These are phyloP conservation scores for Spisula solida DNA, from an alignment of 2,888 invertebrate genomes.

Conservation along the genomic window DNA sequence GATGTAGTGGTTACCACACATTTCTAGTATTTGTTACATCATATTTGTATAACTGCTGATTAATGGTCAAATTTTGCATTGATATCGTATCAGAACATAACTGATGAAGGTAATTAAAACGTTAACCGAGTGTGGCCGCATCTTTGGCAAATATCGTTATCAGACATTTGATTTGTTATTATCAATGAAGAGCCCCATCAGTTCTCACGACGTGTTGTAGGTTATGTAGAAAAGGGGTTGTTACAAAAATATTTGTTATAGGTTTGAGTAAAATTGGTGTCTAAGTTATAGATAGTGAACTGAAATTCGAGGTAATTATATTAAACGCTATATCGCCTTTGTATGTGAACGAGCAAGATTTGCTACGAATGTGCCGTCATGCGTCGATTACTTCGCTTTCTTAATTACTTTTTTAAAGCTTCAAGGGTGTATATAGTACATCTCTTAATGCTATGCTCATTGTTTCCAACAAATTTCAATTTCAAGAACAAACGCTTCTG, in stretches of 20 bases:
- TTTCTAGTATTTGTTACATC: neutral
- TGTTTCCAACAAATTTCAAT: neutral
- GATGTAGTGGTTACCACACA: neutral
- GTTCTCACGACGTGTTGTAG: neutral
- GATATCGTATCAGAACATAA: neutral
- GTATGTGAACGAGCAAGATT: no score
- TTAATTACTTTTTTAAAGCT: no score
- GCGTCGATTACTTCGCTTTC: no score
- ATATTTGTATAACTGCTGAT: neutral
- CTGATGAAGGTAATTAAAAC: neutral
- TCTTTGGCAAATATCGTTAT: neutral
- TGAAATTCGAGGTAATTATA: neutral
- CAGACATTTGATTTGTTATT: neutral
- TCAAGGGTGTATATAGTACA: no score
- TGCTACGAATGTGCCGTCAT: no score
- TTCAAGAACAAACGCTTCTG: neutral
- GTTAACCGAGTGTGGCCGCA: neutral
- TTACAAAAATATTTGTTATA: neutral
- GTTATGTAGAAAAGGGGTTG: neutral
- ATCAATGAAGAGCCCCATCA: neutral
- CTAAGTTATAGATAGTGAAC: neutral
- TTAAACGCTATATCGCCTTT: no score
- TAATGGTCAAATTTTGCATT: neutral
- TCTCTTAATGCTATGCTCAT: neutral
- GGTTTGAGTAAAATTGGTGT: neutral